Evolutionary conservation across 2,113 vertebrate genomes (phyloP).

Genomic region (Crotalus helleri): DNA sequence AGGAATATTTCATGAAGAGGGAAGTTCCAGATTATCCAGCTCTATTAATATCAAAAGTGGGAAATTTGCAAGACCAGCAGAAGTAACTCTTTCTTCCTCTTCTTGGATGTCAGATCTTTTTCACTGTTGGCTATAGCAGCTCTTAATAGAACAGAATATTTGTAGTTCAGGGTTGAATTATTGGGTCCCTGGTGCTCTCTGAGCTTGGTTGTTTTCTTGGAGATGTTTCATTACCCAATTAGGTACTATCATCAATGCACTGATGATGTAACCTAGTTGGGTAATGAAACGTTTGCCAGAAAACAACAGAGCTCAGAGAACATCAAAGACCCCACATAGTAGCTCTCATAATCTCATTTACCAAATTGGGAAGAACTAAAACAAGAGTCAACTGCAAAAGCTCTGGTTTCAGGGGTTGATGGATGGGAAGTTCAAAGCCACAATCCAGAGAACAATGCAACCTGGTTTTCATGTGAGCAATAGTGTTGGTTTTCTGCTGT

Average conservation of each 20-base stretch:
- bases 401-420: not conserved
- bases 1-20: not conserved
- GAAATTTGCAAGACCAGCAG: not conserved
- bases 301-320: no score
- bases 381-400: not conserved
- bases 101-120: not conserved
- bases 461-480: not conserved
- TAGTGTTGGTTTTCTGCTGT: not conserved
- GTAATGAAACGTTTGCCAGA: no score
- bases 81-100: not conserved
- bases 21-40: not conserved
- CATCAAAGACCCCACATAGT: not conserved
- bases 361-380: not conserved
- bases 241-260: not conserved
- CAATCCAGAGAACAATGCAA: not conserved
- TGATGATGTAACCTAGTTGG: no score
- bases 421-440: not conserved
- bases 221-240: not conserved
- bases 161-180: not conserved
- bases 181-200: not conserved
- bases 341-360: not conserved
- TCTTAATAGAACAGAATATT: not conserved
- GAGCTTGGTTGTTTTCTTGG: not conserved
- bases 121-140: not conserved
- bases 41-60: not conserved